A percentile compares a stretch with the other conserved stretches of the same genome.
phyloP scores from a whole-genome alignment of 1,140 invertebrate species.

The Rhopalosiphum maidis region DNA sequence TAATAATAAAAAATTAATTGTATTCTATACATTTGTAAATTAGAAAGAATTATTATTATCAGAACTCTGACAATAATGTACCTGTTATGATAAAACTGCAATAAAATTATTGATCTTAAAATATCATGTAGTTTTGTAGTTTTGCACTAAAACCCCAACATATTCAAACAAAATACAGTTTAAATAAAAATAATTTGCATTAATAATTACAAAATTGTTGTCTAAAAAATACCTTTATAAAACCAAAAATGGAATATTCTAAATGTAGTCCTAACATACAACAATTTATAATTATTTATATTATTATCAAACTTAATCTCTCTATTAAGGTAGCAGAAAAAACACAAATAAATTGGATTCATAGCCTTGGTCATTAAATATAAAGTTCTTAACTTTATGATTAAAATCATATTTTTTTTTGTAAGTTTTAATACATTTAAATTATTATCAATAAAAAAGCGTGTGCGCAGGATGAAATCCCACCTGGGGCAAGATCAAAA shows the following conservation, averaged over 20 bases:
- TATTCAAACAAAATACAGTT: background rate
- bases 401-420: background rate
- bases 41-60: no score
- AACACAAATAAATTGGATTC: background rate
- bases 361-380: background rate
- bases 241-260: background rate
- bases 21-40: no score
- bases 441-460: background rate
- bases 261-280: background rate
- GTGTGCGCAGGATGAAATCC: no score
- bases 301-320: background rate
- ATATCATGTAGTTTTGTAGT: background rate
- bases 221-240: background rate
- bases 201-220: background rate
- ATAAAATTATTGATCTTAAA: background rate
- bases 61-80: no score
- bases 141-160: background rate
- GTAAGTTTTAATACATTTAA: background rate
- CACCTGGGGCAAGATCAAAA: no score
- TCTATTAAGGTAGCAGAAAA: background rate
- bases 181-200: background rate
- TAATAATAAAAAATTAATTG: no score
- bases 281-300: background rate
- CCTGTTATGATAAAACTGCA: background rate
- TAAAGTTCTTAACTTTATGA: background rate